phyloP scores from a whole-genome alignment of 2,797 vertebrate species.

The Cichlasoma orientale region DNA sequence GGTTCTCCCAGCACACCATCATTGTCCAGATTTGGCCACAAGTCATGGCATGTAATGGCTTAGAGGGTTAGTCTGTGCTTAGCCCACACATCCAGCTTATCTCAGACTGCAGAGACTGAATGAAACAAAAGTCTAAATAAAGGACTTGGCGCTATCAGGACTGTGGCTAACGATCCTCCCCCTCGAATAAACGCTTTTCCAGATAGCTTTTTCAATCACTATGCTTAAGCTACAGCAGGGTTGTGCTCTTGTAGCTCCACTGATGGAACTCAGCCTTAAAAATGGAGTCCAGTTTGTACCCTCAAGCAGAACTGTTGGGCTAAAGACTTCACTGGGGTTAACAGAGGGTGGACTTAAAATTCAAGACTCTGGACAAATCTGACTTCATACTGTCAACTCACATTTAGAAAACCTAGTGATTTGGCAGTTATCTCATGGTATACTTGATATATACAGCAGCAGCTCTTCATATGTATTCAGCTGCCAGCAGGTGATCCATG shows the following conservation, averaged over 20 bases:
- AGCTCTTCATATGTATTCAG: background rate
- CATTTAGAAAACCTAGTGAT: background rate
- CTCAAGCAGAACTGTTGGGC: background rate
- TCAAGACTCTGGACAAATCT: background rate
- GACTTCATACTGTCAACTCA: background rate
- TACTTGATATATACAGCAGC: background rate
- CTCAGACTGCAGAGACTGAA: conserved; percentile 57
- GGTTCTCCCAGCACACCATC: conserved; percentile 13
- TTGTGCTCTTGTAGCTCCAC: conserved; percentile 5
- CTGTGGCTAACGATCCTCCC: conserved; percentile 39
- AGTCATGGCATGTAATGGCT: conserved; percentile 42
- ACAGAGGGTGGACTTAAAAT: background rate
- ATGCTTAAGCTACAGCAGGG: background rate
- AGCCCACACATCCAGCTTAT: conserved; percentile 65
- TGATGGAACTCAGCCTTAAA: conserved; percentile 1
- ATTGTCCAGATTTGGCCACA: conserved; percentile 56
- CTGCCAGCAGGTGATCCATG: background rate
- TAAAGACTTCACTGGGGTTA: background rate
- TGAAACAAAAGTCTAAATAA: conserved; percentile 65
- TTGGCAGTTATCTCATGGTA: background rate
- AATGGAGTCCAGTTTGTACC: background rate
- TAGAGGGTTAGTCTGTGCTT: conserved; percentile 53
- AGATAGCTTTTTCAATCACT: conserved; percentile 23
- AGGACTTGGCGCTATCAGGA: conserved; percentile 47
- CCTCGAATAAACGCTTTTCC: background rate